Conservation (phyloP, 2,888 invertebrate genomes). For the Xiphydria camelus region DNA sequence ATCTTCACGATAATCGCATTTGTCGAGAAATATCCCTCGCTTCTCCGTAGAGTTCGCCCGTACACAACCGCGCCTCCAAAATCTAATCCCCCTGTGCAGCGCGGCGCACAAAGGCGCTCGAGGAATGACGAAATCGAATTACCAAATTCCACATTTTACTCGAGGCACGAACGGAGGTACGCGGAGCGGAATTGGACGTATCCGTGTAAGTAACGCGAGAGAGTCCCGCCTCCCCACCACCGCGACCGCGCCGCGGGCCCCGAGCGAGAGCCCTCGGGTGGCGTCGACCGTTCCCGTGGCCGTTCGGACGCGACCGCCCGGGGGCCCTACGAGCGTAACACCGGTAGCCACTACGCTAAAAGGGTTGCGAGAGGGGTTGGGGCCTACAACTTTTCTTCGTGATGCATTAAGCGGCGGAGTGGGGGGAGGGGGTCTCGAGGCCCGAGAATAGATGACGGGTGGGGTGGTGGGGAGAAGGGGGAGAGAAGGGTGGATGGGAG, state of each 20-base stretch:
- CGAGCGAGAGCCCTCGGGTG: conserved; percentile 41
- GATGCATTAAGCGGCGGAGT: conserved; percentile 36
- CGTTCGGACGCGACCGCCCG: conserved; percentile 38
- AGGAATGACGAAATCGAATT: too few species aligned
- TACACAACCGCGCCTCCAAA: too few species aligned
- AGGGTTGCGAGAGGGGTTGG: conserved; percentile 30
- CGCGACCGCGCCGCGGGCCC: conserved; percentile 15
- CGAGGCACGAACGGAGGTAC: background rate
- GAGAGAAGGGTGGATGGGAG: conserved; percentile 37
- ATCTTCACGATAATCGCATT: too few species aligned
- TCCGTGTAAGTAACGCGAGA: conserved; percentile 21
- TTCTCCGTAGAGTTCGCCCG: too few species aligned
- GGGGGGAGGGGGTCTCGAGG: background rate
- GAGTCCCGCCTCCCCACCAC: conserved; percentile 19
- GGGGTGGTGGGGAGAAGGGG: too few species aligned
- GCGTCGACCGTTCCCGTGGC: conserved; percentile 41
- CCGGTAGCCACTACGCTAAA: conserved; percentile 55
- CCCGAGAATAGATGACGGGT: conserved; percentile 4
- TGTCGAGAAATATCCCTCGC: too few species aligned
- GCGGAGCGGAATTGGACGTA: conserved; percentile 21
- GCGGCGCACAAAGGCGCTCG: too few species aligned
- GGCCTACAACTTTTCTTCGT: conserved; percentile 41
- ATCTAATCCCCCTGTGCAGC: too few species aligned
- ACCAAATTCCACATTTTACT: background rate
- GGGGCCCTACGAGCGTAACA: conserved; percentile 56